Percentiles rank a stretch among this genome's conserved stretches.
These are phyloP conservation scores for Aramus guarauna DNA, from an alignment of 2,113 vertebrate genomes.

Conservation along the genomic window DNA sequence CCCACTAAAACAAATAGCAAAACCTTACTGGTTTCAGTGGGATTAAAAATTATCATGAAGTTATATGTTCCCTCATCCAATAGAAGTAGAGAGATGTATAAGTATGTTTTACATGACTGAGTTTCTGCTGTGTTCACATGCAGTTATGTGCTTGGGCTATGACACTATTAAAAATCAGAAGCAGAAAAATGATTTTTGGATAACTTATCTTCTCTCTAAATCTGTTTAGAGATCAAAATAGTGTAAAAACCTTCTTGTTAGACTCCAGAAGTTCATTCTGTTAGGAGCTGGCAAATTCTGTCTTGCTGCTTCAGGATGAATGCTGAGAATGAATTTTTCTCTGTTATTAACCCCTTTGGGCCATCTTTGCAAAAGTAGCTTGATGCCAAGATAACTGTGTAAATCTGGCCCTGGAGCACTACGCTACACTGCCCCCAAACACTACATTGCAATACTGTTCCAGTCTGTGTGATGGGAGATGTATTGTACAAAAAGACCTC, in stretches of 20 bases:
- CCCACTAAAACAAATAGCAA: background rate
- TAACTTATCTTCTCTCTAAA: background rate
- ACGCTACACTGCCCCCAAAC: background rate
- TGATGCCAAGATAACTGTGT: background rate
- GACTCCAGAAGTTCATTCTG: background rate
- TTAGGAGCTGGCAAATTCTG: background rate
- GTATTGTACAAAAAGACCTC: background rate
- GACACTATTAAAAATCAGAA: background rate
- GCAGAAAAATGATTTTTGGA: background rate
- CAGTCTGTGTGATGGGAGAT: background rate
- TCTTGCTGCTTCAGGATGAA: background rate
- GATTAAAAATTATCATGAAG: background rate
- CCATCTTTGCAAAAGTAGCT: background rate
- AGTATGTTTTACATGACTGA: background rate
- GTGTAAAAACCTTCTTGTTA: background rate
- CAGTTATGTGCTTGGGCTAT: background rate
- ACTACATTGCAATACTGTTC: background rate
- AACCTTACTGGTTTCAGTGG: background rate
- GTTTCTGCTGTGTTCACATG: background rate
- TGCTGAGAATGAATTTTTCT: background rate
- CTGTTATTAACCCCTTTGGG: background rate
- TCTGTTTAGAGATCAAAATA: background rate
- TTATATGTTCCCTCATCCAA: background rate
- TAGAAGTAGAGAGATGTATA: background rate
- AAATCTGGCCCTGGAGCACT: background rate